Base-by-base conservation (phyloP, 2,888 invertebrate species). In the Sarcophaga variegata region DNA sequence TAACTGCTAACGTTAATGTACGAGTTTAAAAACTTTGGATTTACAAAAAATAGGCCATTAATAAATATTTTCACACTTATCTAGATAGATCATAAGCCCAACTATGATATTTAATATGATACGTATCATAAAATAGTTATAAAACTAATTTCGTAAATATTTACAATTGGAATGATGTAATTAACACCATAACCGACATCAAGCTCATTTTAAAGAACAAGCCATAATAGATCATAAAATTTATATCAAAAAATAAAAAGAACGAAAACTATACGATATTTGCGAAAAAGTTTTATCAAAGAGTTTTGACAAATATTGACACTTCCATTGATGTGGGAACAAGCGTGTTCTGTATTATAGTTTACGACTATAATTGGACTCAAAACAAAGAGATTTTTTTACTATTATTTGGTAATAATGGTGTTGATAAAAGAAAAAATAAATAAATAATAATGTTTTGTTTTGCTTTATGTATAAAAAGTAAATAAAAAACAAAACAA, bases 261-360 rank as follows among this genome's bases (percentile, higher is more conserved):
- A 14, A 59, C 1, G 6, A 11, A 63, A 63, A 20, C 10, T 20
- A 27, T 27, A 25, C 4, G 22, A 64, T 64, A 64, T 22, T 25
- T 67, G 62, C 22, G 22, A 62, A 22, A 37, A 20, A 11, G 5
- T 66, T 64, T 67, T 67, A 77, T 77, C 5, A 17, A 45, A 37
- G 1, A 67, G 20, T 14, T 72, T 72, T 60, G 47, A 66, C 66
- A 67, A 72, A 81, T 72, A 74, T 81, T 81, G 80, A 72, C 80
- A 81, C 10, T 37, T 64, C 17, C 6, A 62, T 47, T 62, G 25
- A 76, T 14, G 14, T 17, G 54, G 17, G 14, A 14, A 54, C 54
- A 54, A 54, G 54, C 10, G 54, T 17, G 54, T 37, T 37, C 37
- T 37, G 37, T 37, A 37, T 54, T 37, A 49, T 74, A 64, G 22